Evolutionary conservation across 2,888 invertebrate species (phyloP).

Genomic region (Gisinianus flammeolus): DNA sequence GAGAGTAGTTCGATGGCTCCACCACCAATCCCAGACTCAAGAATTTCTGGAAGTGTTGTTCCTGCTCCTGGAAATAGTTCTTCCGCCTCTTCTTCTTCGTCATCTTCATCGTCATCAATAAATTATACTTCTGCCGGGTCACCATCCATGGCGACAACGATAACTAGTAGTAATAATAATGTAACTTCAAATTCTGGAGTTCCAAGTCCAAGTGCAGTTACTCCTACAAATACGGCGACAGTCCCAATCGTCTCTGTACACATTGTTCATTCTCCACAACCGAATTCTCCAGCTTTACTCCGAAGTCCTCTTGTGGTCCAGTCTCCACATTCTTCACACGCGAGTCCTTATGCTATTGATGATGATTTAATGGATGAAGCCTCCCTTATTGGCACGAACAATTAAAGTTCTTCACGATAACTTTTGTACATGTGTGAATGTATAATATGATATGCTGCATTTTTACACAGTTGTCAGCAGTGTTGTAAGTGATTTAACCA

Average conservation of each 20-base stretch:
- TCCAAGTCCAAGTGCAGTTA: neutral
- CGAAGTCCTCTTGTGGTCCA: slow-evolving; percentile 66
- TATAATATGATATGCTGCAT: no score
- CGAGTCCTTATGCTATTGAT: slow-evolving; percentile 79
- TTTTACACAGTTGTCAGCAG: no score
- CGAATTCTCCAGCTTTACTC: slow-evolving; percentile 62
- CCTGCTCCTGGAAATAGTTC: neutral
- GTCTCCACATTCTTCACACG: slow-evolving; percentile 71
- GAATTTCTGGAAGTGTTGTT: neutral
- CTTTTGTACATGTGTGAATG: no score
- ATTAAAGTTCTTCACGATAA: no score
- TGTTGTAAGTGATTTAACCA: no score
- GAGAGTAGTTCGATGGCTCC: slow-evolving; percentile 23
- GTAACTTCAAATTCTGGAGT: neutral
- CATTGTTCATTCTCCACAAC: slow-evolving; percentile 77
- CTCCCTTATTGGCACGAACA: slow-evolving; percentile 69
- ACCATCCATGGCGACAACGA: neutral
- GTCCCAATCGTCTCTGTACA: slow-evolving; percentile 64
- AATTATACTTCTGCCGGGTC: neutral
- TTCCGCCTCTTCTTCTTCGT: neutral
- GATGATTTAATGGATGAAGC: slow-evolving; percentile 91
- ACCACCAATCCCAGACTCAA: slow-evolving; percentile 13
- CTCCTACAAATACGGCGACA: neutral
- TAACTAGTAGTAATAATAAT: neutral
- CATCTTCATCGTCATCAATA: neutral